phyloP scores from a whole-genome alignment of 2,113 vertebrate genomes.

The Burhinus bistriatus region DNA sequence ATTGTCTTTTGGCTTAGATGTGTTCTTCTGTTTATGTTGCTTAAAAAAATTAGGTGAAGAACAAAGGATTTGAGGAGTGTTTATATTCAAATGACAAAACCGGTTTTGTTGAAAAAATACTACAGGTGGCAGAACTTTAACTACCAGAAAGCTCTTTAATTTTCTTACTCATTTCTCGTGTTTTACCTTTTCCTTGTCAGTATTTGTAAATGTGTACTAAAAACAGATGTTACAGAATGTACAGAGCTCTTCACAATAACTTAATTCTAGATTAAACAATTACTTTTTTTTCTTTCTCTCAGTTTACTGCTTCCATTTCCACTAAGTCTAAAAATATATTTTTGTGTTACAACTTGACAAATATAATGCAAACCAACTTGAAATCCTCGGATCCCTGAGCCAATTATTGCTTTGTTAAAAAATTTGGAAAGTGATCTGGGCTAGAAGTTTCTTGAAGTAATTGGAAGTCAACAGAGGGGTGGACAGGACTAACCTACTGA shows the following conservation, averaged over 20 bases:
- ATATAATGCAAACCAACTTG: neutral
- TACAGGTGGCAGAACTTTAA: neutral
- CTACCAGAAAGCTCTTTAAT: neutral
- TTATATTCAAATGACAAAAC: constrained; percentile 10
- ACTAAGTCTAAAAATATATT: neutral
- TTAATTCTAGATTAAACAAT: neutral
- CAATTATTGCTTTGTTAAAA: neutral
- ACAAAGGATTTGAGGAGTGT: constrained; percentile 11
- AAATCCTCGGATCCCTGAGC: neutral
- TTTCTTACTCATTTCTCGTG: neutral
- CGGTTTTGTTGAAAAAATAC: constrained; percentile 20
- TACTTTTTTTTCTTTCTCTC: neutral
- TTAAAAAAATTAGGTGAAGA: neutral
- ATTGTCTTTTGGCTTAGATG: constrained; percentile 7
- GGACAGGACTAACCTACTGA: neutral
- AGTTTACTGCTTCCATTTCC: neutral
- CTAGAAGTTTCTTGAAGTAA: neutral
- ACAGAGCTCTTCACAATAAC: neutral
- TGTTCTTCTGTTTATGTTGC: constrained; percentile 33
- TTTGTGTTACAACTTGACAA: neutral
- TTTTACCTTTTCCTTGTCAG: neutral
- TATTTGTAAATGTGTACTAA: neutral
- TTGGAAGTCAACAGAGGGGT: neutral
- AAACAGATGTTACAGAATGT: neutral
- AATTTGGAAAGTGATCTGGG: neutral